Conservation (phyloP, 2,797 vertebrate species). For the Pseudochromis fuscus region DNA sequence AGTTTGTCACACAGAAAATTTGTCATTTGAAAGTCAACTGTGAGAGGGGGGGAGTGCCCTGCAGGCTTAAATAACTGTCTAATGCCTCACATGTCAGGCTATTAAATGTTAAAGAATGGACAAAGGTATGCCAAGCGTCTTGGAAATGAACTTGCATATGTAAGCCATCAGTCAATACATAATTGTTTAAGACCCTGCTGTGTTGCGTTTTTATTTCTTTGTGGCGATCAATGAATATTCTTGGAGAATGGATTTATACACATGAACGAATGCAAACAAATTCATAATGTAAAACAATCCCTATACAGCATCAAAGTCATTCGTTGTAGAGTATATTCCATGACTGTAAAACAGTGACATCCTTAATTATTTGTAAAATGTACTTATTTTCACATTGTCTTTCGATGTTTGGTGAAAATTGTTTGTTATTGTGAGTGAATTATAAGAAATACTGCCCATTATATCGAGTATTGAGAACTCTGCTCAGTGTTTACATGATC, state of each 20-base stretch:
- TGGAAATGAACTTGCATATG: constrained; percentile 86
- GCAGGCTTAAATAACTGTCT: constrained; percentile 70
- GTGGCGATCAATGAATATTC: not conserved
- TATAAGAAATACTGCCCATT: too few relatives aligned
- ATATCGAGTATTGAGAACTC: too few relatives aligned
- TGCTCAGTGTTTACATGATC: constrained; percentile 75
- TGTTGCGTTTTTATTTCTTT: constrained; percentile 80
- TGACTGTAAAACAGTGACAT: not conserved
- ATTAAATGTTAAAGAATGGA: constrained; percentile 80
- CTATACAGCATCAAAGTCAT: not conserved
- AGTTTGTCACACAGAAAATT: constrained; percentile 56
- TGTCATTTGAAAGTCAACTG: constrained; percentile 67
- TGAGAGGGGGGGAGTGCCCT: constrained; percentile 67
- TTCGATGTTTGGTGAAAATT: too few relatives aligned
- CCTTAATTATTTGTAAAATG: too few relatives aligned
- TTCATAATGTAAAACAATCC: not conserved
- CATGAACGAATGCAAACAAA: not conserved
- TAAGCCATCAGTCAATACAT: constrained; percentile 88
- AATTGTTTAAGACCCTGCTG: constrained; percentile 83
- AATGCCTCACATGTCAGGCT: constrained; percentile 69
- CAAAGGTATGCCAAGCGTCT: constrained; percentile 79
- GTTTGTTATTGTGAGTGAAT: too few relatives aligned
- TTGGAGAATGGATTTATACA: not conserved
- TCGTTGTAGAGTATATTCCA: not conserved
- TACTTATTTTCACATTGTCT: too few relatives aligned